Evolutionary conservation across 2,797 vertebrate species (phyloP).

Genomic region (Galago senegalensis): DNA sequence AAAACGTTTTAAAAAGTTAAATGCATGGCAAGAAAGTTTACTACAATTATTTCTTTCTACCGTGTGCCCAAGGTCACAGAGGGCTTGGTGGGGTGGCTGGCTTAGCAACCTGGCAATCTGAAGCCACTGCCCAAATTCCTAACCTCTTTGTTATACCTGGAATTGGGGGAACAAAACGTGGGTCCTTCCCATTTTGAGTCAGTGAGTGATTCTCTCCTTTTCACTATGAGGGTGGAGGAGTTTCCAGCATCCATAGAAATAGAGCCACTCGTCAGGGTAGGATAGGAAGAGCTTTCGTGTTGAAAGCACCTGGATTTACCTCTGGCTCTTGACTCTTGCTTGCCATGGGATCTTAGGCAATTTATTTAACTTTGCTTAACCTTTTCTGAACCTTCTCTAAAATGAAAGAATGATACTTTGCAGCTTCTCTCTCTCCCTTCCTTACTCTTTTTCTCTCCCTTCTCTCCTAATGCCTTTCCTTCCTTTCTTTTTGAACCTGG

Average conservation of each 20-base stretch:
- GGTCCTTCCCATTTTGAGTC: background rate
- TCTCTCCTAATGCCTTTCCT: background rate
- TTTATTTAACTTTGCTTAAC: slow-evolving; percentile 66
- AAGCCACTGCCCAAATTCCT: background rate
- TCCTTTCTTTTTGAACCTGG: background rate
- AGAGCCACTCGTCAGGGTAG: background rate
- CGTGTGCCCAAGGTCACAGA: background rate
- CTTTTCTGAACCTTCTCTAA: slow-evolving; percentile 56
- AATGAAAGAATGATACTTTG: background rate
- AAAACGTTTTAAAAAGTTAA: background rate
- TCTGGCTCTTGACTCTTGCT: slow-evolving; percentile 32
- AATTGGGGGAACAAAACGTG: background rate
- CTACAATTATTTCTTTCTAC: slow-evolving; percentile 55
- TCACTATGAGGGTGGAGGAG: background rate
- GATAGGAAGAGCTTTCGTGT: background rate
- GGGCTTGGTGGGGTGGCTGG: background rate
- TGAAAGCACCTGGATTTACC: background rate
- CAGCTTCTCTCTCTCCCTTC: background rate
- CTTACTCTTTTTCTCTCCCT: background rate
- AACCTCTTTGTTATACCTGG: background rate
- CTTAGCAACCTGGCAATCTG: background rate
- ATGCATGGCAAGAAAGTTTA: slow-evolving; percentile 53
- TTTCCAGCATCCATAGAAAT: slow-evolving; percentile 35
- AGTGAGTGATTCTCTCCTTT: background rate
- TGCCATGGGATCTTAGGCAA: slow-evolving; percentile 47